Evolutionary conservation across 2,113 vertebrate species (phyloP), one percentile per base, ranked within the genome.

Genomic region (Urocolius indicus): DNA sequence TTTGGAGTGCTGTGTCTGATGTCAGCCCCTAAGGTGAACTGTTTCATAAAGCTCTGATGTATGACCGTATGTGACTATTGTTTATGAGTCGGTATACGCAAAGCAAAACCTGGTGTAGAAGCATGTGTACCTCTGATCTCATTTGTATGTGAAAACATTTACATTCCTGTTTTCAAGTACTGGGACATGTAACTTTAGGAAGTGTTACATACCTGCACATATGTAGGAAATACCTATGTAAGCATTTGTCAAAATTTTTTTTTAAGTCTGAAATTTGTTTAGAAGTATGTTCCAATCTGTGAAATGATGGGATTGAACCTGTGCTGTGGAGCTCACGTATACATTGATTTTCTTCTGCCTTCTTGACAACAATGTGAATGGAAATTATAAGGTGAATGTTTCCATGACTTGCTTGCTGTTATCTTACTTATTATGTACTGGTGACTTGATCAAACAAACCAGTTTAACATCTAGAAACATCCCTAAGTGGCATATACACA

Each of bases 11-110:
- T 18, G 34, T 2, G 0, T 75, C 29, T 74, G n/a, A 21, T 51
- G 32, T 65, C 55, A 89, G 11, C 30, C 19, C 14, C 19, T n/a
- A 54, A 63, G 26, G 20, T 48, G 51, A 78, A 16, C 22, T 1
- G 0, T 73, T 65, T 30, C 0, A 1, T 51, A 10, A 74, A 75
- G 58, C 34, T 86, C 77, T 85, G 61, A 16, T 75, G 6, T 3
- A 0, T 65, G 61, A n/a, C n/a, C 0, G 0, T 41, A 4, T 5
- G 6, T 0, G 0, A 18, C 58, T 73, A 36, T 16, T 27, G 22
- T 75, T 58, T 23, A 7, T n/a, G 8, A 26, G 8, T 75, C 59
- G 13, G n/a, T 48, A 49, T 3, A 7, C 0, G 6, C 18, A 49
- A 63, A 82, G 54, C 27, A 45, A 75, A 75, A 38, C 32, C 38